A percentile compares a stretch with the other conserved stretches of the same genome.
These are phyloP conservation scores for Hetaerina titia DNA, from an alignment of 2,888 invertebrate species.

Conservation along the genomic window DNA sequence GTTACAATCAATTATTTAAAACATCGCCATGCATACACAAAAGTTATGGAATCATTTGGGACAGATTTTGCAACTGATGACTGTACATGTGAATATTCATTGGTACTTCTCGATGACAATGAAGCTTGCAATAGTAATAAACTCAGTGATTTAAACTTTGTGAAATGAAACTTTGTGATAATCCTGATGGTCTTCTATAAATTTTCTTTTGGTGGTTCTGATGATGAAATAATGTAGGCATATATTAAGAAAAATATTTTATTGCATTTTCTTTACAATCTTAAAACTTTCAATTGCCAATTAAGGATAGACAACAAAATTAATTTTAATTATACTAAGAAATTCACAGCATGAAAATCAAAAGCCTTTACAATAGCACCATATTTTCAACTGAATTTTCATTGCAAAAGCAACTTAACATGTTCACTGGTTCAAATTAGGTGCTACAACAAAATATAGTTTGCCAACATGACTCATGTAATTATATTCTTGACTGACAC, in stretches of 20 bases:
- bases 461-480: background rate
- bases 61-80: too few relatives aligned
- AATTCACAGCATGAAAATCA: background rate
- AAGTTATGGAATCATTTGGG: too few relatives aligned
- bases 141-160: too few relatives aligned
- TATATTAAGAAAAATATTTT: background rate
- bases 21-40: too few relatives aligned
- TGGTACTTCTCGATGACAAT: too few relatives aligned
- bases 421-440: background rate
- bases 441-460: background rate
- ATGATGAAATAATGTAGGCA: background rate
- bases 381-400: background rate
- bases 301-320: background rate
- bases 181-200: too few relatives aligned
- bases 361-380: background rate
- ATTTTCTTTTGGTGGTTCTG: too few relatives aligned
- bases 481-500: background rate
- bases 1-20: too few relatives aligned
- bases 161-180: too few relatives aligned
- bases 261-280: background rate
- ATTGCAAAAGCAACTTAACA: background rate
- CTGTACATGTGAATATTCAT: too few relatives aligned
- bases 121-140: too few relatives aligned
- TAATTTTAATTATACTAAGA: background rate
- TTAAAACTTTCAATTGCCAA: background rate